Evolutionary conservation across 1,140 invertebrate species (phyloP).

Genomic region (Thaumatotibia leucotreta): DNA sequence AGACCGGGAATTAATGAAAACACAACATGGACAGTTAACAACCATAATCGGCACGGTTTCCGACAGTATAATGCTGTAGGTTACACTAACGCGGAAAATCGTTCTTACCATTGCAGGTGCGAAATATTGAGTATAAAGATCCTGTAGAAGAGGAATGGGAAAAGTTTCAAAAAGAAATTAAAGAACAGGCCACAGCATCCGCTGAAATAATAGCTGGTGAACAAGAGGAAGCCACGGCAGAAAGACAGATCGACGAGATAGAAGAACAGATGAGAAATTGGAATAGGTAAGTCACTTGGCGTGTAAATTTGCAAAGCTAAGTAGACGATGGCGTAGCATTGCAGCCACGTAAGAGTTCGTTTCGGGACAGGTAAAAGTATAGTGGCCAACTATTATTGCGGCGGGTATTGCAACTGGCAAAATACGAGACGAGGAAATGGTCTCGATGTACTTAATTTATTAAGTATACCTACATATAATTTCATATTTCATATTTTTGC

Average conservation of each 20-base stretch:
- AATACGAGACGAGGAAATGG: too few relatives aligned
- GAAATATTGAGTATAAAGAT: constrained; percentile 93
- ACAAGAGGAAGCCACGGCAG: constrained; percentile 91
- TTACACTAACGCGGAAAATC: background rate
- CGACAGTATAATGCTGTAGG: background rate
- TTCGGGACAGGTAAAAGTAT: too few relatives aligned
- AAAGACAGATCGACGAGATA: constrained; percentile 94
- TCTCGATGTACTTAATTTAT: too few relatives aligned
- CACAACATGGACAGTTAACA: too few relatives aligned
- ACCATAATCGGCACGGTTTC: background rate
- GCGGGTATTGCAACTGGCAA: too few relatives aligned
- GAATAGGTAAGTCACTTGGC: constrained; percentile 78
- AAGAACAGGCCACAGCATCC: constrained; percentile 89
- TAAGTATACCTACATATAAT: too few relatives aligned
- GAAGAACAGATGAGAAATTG: constrained; percentile 94
- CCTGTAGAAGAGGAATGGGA: constrained; percentile 96
- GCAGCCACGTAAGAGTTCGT: too few relatives aligned
- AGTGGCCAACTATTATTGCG: too few relatives aligned
- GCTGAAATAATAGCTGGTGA: constrained; percentile 94
- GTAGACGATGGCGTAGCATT: too few relatives aligned
- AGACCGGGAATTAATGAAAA: too few relatives aligned
- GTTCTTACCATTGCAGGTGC: constrained; percentile 75
- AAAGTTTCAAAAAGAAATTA: constrained; percentile 94
- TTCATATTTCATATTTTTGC: constrained; percentile 39
- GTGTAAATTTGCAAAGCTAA: too few relatives aligned